Evolutionary conservation across 1,140 invertebrate species (phyloP), one percentile per base, ranked within the genome.

Genomic region (Scaptomyza hsui): DNA sequence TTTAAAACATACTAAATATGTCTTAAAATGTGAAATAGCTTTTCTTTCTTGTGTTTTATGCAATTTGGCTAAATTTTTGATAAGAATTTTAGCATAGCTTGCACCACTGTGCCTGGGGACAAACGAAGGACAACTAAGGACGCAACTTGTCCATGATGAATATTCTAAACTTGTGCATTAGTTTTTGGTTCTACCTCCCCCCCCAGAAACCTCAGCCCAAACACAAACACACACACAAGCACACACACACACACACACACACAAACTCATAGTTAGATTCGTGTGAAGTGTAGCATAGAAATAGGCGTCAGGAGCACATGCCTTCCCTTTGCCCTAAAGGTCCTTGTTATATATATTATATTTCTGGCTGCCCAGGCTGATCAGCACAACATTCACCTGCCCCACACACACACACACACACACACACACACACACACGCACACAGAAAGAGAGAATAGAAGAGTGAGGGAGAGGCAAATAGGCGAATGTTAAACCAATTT

Each of bases 401-500:
- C 48, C 9, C 19, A 3, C 41, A 16, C 35, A 39, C 59, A 45
- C 18, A 62, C 19, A 42, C 39, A 49, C 41, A 10, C 29, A 15
- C 18, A 37, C 53, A 47, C 16, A 49, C 26, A 42, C 24, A 42
- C 7, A 29, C 42, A 41, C 13, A 29, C 16, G 21, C 15, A 49
- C 3, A 12, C 0, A 47, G 10, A 6, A 3, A 15, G 15, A 15
- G 35, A 7, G 6, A 13, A n/a, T 9, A 3, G 13, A 4, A 32
- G 42, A 2, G 19, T 7, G 37, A 44, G 26, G 6, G 37, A 21
- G 53, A 41, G 15, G 29, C 16, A 9, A 32, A 19, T 39, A 19
- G 29, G 32, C 53, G 45, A 75, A 63, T 62, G 71, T 62, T 83
- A 85, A 85, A 85, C 80, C 80, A 85, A 85, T 85, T 85, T 85